Conservation (phyloP, 2,113 vertebrate genomes). For the Glareola pratincola region DNA sequence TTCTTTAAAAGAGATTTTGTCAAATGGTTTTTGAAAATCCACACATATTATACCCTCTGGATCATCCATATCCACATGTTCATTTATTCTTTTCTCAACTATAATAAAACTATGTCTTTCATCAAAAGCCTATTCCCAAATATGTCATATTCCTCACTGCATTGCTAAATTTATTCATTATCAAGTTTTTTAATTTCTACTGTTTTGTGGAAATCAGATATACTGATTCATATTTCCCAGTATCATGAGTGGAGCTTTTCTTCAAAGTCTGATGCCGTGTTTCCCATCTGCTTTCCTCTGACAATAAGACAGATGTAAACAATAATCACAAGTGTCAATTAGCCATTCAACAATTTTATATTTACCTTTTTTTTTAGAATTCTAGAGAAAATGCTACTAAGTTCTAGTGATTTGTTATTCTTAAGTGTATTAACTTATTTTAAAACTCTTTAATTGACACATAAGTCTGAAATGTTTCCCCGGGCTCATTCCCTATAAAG, state of each 20-base stretch:
- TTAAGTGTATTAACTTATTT: background rate
- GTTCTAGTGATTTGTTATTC: background rate
- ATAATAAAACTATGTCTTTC: background rate
- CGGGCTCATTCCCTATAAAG: background rate
- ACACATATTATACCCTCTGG: background rate
- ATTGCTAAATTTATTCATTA: background rate
- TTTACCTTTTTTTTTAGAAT: background rate
- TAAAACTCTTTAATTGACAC: background rate
- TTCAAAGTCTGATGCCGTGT: background rate
- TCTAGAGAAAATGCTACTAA: background rate
- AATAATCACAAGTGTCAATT: background rate
- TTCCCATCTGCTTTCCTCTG: background rate
- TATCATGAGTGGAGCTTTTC: background rate
- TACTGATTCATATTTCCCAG: background rate
- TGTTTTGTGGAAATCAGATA: background rate
- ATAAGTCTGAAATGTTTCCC: background rate
- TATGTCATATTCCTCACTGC: background rate
- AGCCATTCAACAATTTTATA: background rate
- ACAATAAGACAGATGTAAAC: background rate
- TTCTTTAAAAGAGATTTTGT: slow-evolving; percentile 11
- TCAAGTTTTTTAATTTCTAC: background rate
- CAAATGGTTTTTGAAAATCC: background rate
- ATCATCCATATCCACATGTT: background rate
- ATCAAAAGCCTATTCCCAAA: background rate
- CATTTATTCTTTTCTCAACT: background rate